These are phyloP conservation scores for Harpalus rufipes DNA, from an alignment of 2,888 invertebrate species.

Conservation along the genomic window DNA sequence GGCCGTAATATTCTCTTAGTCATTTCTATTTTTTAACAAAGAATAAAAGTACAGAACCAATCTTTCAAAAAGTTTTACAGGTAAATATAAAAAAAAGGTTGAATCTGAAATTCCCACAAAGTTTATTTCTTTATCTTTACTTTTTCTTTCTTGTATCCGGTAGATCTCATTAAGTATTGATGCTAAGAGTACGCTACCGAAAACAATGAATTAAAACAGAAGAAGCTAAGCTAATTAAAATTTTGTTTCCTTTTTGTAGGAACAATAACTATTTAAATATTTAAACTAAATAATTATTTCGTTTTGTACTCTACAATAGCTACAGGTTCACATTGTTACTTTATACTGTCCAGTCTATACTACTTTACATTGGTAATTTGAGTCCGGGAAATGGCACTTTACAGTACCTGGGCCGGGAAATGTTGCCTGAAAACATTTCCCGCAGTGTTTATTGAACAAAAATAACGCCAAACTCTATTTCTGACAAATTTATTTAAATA, in stretches of 20 bases:
- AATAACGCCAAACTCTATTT: no score
- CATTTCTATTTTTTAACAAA: neutral
- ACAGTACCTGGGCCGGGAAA: no score
- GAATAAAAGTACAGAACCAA: neutral
- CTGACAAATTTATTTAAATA: no score
- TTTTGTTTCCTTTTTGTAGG: neutral
- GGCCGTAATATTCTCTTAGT: neutral
- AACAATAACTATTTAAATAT: neutral
- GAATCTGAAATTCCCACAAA: neutral
- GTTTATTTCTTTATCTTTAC: neutral
- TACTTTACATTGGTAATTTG: no score
- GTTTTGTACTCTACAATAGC: neutral
- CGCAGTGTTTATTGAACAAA: no score
- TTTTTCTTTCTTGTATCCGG: neutral
- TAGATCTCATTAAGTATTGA: neutral
- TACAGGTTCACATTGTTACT: no score
- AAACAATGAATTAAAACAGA: neutral
- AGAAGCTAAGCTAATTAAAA: neutral
- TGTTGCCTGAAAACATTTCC: no score
- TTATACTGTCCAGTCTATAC: no score
- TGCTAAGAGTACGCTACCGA: neutral
- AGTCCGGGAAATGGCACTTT: no score
- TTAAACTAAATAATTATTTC: neutral
- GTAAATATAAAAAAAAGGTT: neutral
- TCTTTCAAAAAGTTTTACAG: neutral